phyloP scores from a whole-genome alignment of 2,797 vertebrate species.

The Sandelia bainsii region DNA sequence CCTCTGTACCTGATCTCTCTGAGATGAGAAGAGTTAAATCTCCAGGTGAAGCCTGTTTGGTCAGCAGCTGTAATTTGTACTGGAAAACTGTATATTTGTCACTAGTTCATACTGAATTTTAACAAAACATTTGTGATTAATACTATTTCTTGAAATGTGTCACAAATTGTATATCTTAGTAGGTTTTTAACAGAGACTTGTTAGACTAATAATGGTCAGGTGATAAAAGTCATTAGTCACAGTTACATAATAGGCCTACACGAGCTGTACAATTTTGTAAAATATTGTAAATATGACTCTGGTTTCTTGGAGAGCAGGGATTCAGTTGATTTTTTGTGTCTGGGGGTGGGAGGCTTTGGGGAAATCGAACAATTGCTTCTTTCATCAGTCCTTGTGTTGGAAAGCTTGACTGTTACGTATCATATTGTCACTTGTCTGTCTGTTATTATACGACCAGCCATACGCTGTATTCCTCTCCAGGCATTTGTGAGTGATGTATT shows the following conservation, averaged over 20 bases:
- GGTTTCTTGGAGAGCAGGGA: conserved; percentile 48
- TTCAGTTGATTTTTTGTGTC: conserved; percentile 49
- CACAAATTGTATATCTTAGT: conserved; percentile 91
- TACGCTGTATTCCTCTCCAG: conserved; percentile 40
- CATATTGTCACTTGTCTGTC: conserved; percentile 48
- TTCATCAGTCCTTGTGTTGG: conserved; percentile 47
- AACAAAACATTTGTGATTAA: conserved; percentile 83
- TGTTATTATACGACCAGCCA: conserved; percentile 45
- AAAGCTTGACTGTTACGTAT: conserved; percentile 69
- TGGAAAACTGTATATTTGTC: conserved; percentile 80
- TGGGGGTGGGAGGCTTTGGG: conserved; percentile 53
- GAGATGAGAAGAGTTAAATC: conserved; percentile 55
- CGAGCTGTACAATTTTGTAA: conserved; percentile 92
- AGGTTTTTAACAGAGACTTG: conserved; percentile 88
- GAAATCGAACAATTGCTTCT: conserved; percentile 39
- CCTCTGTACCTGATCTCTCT: conserved; percentile 69
- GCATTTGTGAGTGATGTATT: conserved; percentile 33
- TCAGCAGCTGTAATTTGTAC: conserved; percentile 72
- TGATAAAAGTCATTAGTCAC: conserved; percentile 79
- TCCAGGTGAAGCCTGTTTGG: conserved; percentile 59
- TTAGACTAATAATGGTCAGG: conserved; percentile 79
- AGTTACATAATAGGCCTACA: conserved; percentile 78
- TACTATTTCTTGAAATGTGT: conserved; percentile 86
- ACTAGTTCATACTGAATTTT: conserved; percentile 83
- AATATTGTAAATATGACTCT: conserved; percentile 96